These are phyloP conservation scores for Rhingia campestris DNA, from an alignment of 2,888 invertebrate genomes.

Conservation along the genomic window DNA sequence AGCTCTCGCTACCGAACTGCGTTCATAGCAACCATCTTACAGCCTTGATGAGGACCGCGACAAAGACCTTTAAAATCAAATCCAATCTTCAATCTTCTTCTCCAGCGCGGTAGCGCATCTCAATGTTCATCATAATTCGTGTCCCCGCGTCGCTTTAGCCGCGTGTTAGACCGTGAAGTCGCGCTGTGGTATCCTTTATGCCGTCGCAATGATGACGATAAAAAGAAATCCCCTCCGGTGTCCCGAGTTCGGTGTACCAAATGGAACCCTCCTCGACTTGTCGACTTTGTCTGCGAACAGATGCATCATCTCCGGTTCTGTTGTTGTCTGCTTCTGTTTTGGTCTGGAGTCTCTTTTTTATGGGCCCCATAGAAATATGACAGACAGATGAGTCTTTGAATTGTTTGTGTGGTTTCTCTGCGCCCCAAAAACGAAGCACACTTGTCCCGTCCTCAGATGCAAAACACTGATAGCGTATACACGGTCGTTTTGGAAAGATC, in stretches of 20 bases:
- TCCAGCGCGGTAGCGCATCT: constrained; percentile 2
- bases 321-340: constrained; percentile 62
- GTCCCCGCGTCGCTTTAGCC: background rate
- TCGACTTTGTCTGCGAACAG: constrained; percentile 67
- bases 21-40: constrained; percentile 19
- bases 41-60: constrained; percentile 65
- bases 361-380: constrained; percentile 60
- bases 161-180: constrained; percentile 15
- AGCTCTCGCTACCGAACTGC: constrained; percentile 7
- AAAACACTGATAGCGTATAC: constrained; percentile 59
- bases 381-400: constrained; percentile 68
- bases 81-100: constrained; percentile 53
- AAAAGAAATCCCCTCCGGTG: constrained; percentile 10
- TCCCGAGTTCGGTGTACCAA: background rate
- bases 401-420: constrained; percentile 63
- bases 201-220: constrained; percentile 25
- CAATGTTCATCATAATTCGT: constrained; percentile 56
- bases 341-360: constrained; percentile 26
- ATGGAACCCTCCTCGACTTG: constrained; percentile 50
- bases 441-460: constrained; percentile 64
- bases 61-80: constrained; percentile 69
- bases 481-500: background rate
- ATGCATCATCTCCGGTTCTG: constrained; percentile 58
- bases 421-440: constrained; percentile 55
- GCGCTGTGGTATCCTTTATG: constrained; percentile 37